These are phyloP conservation scores for Regulus satrapa DNA, from an alignment of 2,113 vertebrate genomes.

Conservation along the genomic window DNA sequence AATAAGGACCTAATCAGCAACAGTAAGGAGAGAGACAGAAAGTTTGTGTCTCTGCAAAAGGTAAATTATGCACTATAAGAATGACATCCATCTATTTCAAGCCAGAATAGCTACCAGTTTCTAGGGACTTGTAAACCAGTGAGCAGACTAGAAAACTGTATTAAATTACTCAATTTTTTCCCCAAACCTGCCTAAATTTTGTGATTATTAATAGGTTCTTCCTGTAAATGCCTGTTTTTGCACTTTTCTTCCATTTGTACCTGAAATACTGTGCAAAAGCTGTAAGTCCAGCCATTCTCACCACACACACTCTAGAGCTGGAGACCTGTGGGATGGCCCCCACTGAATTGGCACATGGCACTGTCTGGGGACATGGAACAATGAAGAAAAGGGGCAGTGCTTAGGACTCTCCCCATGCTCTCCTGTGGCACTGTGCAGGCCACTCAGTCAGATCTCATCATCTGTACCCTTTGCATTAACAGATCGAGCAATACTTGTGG, in stretches of 20 bases:
- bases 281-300: neutral
- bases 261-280: neutral
- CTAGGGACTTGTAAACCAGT: neutral
- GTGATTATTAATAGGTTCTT: neutral
- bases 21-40: neutral
- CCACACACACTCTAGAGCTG: no score
- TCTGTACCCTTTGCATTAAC: neutral
- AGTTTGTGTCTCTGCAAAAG: neutral
- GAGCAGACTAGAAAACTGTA: neutral
- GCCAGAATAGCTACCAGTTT: neutral
- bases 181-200: neutral
- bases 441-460: neutral
- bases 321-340: neutral
- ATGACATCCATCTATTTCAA: neutral
- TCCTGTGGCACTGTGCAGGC: neutral
- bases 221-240: neutral
- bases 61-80: neutral
- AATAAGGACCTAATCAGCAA: slow-evolving; percentile 17
- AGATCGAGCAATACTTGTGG: rapidly evolving
- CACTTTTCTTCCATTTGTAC: neutral
- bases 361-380: neutral
- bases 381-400: neutral
- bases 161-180: neutral
- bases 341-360: neutral
- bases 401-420: neutral